Percentiles rank a stretch among this genome's conserved stretches.
phyloP scores from a whole-genome alignment of 2,797 vertebrate genomes.

The Ciconia nigra region DNA sequence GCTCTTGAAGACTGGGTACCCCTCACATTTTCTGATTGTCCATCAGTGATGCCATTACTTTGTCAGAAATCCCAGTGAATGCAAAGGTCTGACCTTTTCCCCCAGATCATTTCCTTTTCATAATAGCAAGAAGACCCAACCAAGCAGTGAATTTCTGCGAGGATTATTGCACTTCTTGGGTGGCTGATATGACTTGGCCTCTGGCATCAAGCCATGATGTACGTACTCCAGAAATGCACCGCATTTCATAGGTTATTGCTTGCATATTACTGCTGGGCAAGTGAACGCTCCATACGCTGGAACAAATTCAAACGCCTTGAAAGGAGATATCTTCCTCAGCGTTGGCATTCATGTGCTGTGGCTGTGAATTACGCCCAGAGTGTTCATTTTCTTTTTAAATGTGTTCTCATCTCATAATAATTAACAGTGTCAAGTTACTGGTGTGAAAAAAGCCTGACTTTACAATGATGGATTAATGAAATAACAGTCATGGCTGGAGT shows the following conservation, averaged over 20 bases:
- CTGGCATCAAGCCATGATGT: constrained; percentile 1
- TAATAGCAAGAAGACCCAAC: constrained; percentile 21
- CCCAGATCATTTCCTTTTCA: constrained; percentile 15
- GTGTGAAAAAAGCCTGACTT: constrained; percentile 64
- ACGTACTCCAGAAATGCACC: not conserved
- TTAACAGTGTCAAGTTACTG: constrained; percentile 69
- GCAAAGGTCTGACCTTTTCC: not conserved
- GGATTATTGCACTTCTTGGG: constrained; percentile 43
- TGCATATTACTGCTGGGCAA: constrained; percentile 2
- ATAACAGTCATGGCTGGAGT: constrained; percentile 38
- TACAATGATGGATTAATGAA: constrained; percentile 68
- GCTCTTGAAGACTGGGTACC: not conserved
- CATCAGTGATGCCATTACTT: not conserved
- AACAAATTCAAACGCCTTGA: constrained; percentile 24
- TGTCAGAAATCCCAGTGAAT: not conserved
- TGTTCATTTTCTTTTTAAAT: constrained; percentile 68
- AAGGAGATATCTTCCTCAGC: constrained; percentile 35
- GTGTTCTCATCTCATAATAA: constrained; percentile 63
- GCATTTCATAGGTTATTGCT: constrained; percentile 8
- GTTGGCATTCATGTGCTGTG: constrained; percentile 9
- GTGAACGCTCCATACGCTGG: not conserved
- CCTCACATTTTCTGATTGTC: not conserved
- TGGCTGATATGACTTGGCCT: constrained; percentile 7
- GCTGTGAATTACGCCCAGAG: constrained; percentile 59
- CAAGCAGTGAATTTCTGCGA: constrained; percentile 8